Evolutionary conservation across 1,140 invertebrate genomes (phyloP).

Genomic region (Vollenhovia emeryi): DNA sequence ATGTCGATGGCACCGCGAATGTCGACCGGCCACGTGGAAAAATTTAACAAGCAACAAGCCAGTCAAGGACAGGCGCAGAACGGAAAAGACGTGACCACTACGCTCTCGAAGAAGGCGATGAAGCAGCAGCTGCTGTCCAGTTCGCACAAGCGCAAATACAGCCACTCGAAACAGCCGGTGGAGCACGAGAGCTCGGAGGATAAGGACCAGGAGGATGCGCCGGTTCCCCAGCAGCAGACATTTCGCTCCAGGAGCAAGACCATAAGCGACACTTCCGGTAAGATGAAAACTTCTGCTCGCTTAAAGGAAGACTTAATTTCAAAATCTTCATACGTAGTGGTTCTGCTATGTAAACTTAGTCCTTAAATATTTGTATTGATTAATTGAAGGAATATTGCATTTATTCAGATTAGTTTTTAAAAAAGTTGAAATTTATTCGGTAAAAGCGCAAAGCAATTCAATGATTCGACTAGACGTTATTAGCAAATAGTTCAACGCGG

Average conservation of each 20-base stretch:
- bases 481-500: neutral
- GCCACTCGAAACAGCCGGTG: conserved; percentile 95
- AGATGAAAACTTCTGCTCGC: conserved; percentile 64
- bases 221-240: conserved; percentile 80
- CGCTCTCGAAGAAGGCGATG: conserved; percentile 80
- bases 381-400: neutral
- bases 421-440: neutral
- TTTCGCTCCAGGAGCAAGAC: conserved; percentile 96
- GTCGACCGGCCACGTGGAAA: conserved; percentile 82
- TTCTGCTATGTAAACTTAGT: neutral
- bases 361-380: neutral
- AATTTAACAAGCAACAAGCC: conserved; percentile 77
- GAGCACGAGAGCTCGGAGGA: conserved; percentile 90
- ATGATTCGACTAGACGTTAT: neutral
- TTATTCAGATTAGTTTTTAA: neutral
- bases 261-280: conserved; percentile 92
- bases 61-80: conserved; percentile 72
- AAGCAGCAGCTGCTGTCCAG: conserved; percentile 88
- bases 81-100: conserved; percentile 78
- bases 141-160: conserved; percentile 91
- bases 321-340: neutral
- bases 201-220: conserved; percentile 80
- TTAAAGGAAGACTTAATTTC: neutral
- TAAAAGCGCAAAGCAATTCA: neutral
- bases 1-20: conserved; percentile 82